These are phyloP conservation scores for Chromobotia macracanthus DNA, from an alignment of 2,797 vertebrate species.

Conservation along the genomic window DNA sequence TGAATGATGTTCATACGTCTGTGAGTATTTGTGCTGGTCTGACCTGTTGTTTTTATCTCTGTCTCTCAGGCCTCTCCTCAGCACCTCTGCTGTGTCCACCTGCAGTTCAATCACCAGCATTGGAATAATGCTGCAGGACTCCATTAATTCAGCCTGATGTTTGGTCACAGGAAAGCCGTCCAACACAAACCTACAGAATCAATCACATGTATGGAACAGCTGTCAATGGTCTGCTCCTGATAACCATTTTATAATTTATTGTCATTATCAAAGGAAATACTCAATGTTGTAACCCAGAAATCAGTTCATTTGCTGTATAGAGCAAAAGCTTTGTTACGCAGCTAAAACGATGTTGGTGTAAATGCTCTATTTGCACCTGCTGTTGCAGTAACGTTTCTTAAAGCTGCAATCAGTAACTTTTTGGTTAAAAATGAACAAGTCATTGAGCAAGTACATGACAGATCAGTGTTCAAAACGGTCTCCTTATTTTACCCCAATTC, in stretches of 20 bases:
- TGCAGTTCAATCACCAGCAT: conserved; percentile 85
- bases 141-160: conserved; percentile 83
- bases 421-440: too few relatives aligned
- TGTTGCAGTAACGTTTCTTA: too few relatives aligned
- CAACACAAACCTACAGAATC: conserved; percentile 82
- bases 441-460: too few relatives aligned
- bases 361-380: too few relatives aligned
- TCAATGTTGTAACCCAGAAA: too few relatives aligned
- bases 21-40: conserved; percentile 25
- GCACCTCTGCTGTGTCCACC: conserved; percentile 83
- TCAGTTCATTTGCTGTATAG: too few relatives aligned
- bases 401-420: too few relatives aligned
- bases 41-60: conserved; percentile 80
- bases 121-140: conserved; percentile 83
- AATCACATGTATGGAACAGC: background rate
- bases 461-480: too few relatives aligned
- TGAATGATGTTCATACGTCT: background rate
- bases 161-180: conserved; percentile 90
- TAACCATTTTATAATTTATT: background rate
- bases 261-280: too few relatives aligned
- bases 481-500: too few relatives aligned
- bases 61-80: conserved; percentile 83
- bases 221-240: background rate
- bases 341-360: too few relatives aligned
- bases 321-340: too few relatives aligned